phyloP scores from a whole-genome alignment of 2,113 vertebrate species.

The Gobius niger region DNA sequence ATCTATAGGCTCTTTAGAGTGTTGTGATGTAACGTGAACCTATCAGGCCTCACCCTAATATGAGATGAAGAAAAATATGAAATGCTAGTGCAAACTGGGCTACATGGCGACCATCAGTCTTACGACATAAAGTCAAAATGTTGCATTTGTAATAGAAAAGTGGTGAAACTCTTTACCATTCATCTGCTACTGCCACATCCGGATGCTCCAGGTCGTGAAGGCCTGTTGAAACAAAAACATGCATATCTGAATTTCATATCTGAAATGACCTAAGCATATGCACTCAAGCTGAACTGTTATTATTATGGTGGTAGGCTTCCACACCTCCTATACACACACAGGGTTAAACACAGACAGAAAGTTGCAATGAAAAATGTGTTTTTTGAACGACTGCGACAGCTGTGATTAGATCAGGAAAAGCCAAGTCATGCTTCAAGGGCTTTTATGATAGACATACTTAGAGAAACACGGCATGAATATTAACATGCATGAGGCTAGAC shows the following conservation, averaged over 20 bases:
- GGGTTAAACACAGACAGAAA: slow-evolving; percentile 39
- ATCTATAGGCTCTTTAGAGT: too few species aligned
- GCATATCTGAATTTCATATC: slow-evolving; percentile 28
- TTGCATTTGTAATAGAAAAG: slow-evolving; percentile 10
- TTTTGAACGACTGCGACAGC: slow-evolving; percentile 67
- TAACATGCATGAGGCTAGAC: slow-evolving; percentile 61
- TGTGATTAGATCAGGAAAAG: slow-evolving; percentile 73
- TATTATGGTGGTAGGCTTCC: slow-evolving; percentile 46
- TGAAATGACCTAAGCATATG: slow-evolving; percentile 33
- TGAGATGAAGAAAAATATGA: too few species aligned
- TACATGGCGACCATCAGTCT: too few species aligned
- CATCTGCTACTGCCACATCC: slow-evolving; percentile 94
- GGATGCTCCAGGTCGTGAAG: slow-evolving; percentile 98
- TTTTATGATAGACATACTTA: slow-evolving; percentile 64
- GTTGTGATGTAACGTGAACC: too few species aligned
- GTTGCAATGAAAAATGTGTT: slow-evolving; percentile 61
- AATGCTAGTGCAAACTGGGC: too few species aligned
- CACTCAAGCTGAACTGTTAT: slow-evolving; percentile 33
- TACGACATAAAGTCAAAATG: background rate
- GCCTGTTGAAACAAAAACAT: slow-evolving; percentile 73
- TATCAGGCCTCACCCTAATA: too few species aligned
- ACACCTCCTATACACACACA: slow-evolving; percentile 29
- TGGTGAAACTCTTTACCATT: slow-evolving; percentile 82
- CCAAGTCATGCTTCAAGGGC: slow-evolving; percentile 71
- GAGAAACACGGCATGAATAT: slow-evolving; percentile 69